These are phyloP conservation scores for Marmota flaviventris DNA, from an alignment of 2,113 vertebrate genomes.

Conservation along the genomic window DNA sequence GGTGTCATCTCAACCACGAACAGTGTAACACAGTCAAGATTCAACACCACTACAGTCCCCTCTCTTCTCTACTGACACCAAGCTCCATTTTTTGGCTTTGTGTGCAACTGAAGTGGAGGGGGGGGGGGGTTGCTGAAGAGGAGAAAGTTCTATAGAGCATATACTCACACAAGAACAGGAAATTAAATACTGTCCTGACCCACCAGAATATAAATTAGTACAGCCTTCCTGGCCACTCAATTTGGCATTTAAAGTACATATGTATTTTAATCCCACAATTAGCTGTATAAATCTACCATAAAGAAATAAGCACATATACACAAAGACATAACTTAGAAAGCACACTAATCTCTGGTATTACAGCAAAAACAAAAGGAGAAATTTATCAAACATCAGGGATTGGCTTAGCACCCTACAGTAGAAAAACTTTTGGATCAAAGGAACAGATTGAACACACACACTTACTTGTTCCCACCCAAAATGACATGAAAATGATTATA, in stretches of 20 bases:
- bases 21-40: not conserved
- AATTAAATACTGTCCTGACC: not conserved
- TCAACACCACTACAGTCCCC: not conserved
- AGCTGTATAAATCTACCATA: not conserved
- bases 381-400: not conserved
- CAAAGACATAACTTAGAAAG: not conserved
- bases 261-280: not conserved
- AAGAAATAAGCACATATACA: not conserved
- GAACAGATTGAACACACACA: not conserved
- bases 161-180: not conserved
- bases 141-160: not conserved
- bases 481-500: not conserved
- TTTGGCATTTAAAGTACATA: not conserved
- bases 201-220: not conserved
- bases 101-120: no score
- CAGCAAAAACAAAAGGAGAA: not conserved
- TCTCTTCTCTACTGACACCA: not conserved
- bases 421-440: not conserved
- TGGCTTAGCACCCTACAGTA: not conserved
- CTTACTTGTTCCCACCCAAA: not conserved
- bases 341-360: not conserved
- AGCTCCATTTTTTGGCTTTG: not conserved
- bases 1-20: fast-evolving
- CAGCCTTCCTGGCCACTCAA: not conserved
- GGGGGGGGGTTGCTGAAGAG: not conserved